Conservation (phyloP, 2,113 vertebrate species). For the Sitta europaea region DNA sequence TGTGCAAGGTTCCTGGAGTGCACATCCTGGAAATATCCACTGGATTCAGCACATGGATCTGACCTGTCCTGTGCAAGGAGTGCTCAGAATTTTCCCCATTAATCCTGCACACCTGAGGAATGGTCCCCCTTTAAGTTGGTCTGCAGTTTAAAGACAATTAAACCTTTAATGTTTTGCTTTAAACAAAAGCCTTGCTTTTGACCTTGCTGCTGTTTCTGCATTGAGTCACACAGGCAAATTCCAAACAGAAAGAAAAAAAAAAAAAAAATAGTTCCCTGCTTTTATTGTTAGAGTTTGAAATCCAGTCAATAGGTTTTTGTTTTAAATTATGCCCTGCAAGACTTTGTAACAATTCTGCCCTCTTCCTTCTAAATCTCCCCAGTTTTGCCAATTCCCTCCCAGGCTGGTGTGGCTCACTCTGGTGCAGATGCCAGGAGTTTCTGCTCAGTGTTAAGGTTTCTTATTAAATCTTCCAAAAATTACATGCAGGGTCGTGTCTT, state of each 20-base stretch:
- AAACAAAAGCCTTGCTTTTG: too few relatives aligned
- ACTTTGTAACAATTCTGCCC: too few relatives aligned
- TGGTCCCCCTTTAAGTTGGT: not conserved
- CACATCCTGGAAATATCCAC: accelerated
- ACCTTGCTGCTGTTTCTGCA: not conserved
- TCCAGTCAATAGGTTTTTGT: too few relatives aligned
- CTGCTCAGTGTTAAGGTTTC: not conserved
- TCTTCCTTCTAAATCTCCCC: not conserved
- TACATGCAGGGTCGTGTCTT: not conserved
- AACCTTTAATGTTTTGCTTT: too few relatives aligned
- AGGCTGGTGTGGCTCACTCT: not conserved
- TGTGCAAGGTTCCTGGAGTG: too few relatives aligned
- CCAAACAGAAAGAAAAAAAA: not conserved
- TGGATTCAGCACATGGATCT: not conserved
- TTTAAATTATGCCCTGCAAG: too few relatives aligned
- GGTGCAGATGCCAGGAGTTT: not conserved
- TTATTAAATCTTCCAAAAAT: not conserved
- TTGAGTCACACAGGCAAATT: not conserved
- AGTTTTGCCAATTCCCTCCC: not conserved
- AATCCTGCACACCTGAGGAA: not conserved
- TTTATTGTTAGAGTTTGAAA: too few relatives aligned
- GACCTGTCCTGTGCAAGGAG: not conserved
- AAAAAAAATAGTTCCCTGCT: too few relatives aligned
- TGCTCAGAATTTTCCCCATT: accelerated
- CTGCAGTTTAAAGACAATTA: not conserved